These are phyloP conservation scores for Danio tinwini DNA, from an alignment of 2,797 vertebrate species.

Conservation along the genomic window DNA sequence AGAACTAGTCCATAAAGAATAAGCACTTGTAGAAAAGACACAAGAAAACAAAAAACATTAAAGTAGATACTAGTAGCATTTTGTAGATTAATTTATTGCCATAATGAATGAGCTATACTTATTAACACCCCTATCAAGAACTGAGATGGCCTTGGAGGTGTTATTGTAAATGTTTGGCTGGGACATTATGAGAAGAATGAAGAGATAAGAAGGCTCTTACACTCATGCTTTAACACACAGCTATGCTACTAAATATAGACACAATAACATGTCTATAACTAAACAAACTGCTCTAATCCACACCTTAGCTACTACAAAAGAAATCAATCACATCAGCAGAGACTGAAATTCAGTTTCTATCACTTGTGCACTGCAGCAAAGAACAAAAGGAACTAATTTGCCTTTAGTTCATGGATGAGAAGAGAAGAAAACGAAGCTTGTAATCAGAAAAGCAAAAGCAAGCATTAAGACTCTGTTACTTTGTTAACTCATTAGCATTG, in stretches of 20 bases:
- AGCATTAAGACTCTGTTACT: not conserved
- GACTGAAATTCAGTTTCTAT: not conserved
- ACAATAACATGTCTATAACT: conserved; percentile 1
- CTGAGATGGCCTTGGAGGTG: conserved; percentile 8
- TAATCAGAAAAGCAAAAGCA: conserved; percentile 1
- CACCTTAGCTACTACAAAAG: not conserved
- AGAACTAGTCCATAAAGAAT: no score
- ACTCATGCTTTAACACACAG: conserved; percentile 10
- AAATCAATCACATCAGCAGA: not conserved
- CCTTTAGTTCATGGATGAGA: not conserved
- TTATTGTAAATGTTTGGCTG: conserved; percentile 27
- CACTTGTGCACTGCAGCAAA: not conserved
- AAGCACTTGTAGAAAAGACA: no score
- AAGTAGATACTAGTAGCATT: no score
- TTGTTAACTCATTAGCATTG: conserved; percentile 53
- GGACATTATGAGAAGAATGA: conserved; percentile 28
- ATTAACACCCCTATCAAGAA: not conserved
- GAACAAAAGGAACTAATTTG: conserved; percentile 3
- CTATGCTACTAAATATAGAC: conserved; percentile 47
- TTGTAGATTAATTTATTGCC: no score
- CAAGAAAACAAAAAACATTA: no score
- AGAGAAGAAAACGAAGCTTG: conserved; percentile 9
- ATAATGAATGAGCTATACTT: not conserved
- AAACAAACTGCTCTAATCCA: not conserved
- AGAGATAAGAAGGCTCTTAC: conserved; percentile 52